These are phyloP conservation scores for Pelochelys cantorii DNA, from an alignment of 2,797 vertebrate genomes.

Conservation along the genomic window DNA sequence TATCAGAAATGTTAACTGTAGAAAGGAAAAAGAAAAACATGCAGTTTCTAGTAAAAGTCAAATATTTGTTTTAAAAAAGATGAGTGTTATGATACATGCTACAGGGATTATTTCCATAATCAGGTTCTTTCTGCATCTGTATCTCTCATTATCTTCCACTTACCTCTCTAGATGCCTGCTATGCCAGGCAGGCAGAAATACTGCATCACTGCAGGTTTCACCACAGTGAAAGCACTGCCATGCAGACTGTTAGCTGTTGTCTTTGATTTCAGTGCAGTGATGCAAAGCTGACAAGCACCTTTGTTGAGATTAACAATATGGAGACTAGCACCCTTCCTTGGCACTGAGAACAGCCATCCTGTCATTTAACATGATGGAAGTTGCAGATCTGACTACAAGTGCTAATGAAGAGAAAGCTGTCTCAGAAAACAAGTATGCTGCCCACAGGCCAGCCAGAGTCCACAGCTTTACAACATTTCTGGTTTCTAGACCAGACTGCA, in stretches of 20 bases:
- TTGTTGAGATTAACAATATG: neutral
- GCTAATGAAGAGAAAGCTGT: neutral
- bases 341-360: neutral
- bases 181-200: neutral
- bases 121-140: neutral
- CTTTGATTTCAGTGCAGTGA: neutral
- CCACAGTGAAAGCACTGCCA: neutral
- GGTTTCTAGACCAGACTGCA: neutral
- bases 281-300: neutral
- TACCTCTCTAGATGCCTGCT: neutral
- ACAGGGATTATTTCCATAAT: neutral
- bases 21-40: neutral
- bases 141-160: neutral
- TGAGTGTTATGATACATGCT: neutral
- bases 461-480: neutral
- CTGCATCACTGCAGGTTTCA: neutral
- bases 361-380: neutral
- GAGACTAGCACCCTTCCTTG: neutral
- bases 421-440: neutral
- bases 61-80: neutral
- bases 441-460: neutral
- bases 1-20: neutral
- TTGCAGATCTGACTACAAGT: neutral
- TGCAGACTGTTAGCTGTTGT: neutral
- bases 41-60: neutral